A percentile compares a stretch with the other conserved stretches of the same genome.
phyloP scores from a whole-genome alignment of 2,113 vertebrate species.

The Xyliphius kryptos region DNA sequence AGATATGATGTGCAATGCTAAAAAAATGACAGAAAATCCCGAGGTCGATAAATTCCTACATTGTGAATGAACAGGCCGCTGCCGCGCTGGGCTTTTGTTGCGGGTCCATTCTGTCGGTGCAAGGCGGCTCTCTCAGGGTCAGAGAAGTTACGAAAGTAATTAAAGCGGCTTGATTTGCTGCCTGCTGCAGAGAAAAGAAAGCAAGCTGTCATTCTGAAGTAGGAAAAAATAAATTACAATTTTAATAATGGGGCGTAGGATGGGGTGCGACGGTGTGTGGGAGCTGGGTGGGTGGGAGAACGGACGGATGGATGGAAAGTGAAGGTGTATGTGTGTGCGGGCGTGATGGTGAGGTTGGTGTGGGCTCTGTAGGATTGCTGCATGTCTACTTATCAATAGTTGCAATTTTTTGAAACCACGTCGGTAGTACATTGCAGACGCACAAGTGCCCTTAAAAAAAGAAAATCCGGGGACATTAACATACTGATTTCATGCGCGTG shows the following conservation, averaged over 20 bases:
- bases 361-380: slow-evolving; percentile 50
- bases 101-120: slow-evolving; percentile 59
- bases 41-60: slow-evolving; percentile 66
- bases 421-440: slow-evolving; percentile 93
- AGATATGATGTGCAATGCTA: slow-evolving; percentile 71
- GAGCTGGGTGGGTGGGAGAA: too few species aligned
- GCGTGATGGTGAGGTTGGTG: too few species aligned
- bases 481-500: slow-evolving; percentile 99
- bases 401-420: slow-evolving; percentile 87
- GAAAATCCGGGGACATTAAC: slow-evolving; percentile 94
- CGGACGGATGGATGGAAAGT: slow-evolving; percentile 41
- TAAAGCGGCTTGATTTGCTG: slow-evolving; percentile 78
- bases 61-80: slow-evolving; percentile 57
- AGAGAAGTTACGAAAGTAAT: slow-evolving; percentile 96
- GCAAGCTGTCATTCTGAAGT: slow-evolving; percentile 97
- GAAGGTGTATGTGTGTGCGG: slow-evolving; percentile 38
- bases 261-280: slow-evolving; percentile 57
- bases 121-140: slow-evolving; percentile 65
- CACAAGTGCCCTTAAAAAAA: slow-evolving; percentile 98
- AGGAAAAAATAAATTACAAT: slow-evolving; percentile 94
- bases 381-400: slow-evolving; percentile 92
- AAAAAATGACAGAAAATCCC: slow-evolving; percentile 65
- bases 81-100: slow-evolving; percentile 64
- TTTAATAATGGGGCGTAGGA: slow-evolving; percentile 77
- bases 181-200: slow-evolving; percentile 90